Evolutionary conservation across 1,140 invertebrate genomes (phyloP), one percentile per base, ranked within the genome.

Genomic region (Proales similis): DNA sequence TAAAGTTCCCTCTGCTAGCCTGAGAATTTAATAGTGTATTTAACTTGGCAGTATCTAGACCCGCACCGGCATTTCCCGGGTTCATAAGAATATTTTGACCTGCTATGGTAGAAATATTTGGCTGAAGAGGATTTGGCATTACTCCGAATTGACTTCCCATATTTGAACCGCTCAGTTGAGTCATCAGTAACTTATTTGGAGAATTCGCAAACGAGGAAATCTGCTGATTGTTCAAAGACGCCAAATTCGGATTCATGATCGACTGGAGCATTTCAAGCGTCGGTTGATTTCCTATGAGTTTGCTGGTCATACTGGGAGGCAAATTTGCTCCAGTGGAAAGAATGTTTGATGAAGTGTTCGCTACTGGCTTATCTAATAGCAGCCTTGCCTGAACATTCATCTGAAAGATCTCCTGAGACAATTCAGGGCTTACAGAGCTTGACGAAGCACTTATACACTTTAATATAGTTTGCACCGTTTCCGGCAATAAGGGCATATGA

Each of bases 361-460:
- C 42, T 64, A 38, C 14, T 63, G 36, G 68, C 47, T 69, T 69
- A 64, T 68, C 68, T 2, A 70, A 64, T 4, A 70, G 63, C 14
- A 67, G 65, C 48, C 69, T 65, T 26, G 68, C 63, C 20, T 57
- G 51, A 4, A 57, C 2, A 24, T 9, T 57, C 19, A 57, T 20
- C 22, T 57, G 51, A 38, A 42, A 42, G 22, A 57, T 57, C 32
- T 57, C 51, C 11, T 57, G 51, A 7, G 51, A 57, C 19, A 57
- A 49, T 67, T 71, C 24, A 68, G 66, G 19, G 64, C 64, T 19
- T 64, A 67, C 19, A 39, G 38, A 27, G 29, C 7, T 65, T 3
- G 64, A 51, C 14, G 64, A 48, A n/a, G 48, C 32, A 19, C 61
- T 38, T 12, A 48, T 65, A 51, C 62, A 46, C 24, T 42, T 48